Percentiles rank a stretch among this genome's conserved stretches.
Conservation (phyloP, 2,888 invertebrate genomes). For the Pycnomerus fuliginosus region DNA sequence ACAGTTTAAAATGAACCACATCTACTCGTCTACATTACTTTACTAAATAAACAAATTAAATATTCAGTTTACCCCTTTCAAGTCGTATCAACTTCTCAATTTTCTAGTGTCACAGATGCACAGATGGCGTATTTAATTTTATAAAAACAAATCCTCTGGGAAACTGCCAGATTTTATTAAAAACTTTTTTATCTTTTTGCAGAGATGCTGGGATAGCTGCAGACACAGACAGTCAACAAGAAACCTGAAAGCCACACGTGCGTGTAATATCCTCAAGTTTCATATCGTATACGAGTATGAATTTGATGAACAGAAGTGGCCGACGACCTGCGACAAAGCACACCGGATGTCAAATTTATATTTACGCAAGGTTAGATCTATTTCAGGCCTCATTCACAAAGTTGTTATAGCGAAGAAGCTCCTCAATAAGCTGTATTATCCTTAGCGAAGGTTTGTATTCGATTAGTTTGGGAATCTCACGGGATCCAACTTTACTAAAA, state of each 20-base stretch:
- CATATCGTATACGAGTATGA: conserved; percentile 15
- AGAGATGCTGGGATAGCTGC: conserved; percentile 1
- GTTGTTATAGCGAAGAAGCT: conserved; percentile 13
- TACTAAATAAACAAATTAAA: no score
- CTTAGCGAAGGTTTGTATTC: conserved; percentile 16
- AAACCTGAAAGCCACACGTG: conserved; percentile 19
- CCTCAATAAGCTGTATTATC: conserved; percentile 15
- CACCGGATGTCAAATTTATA: conserved; percentile 19
- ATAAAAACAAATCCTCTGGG: no score
- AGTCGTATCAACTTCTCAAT: no score
- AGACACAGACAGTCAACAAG: no score
- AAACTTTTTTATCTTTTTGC: conserved; percentile 14
- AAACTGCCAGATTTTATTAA: conserved; percentile 17
- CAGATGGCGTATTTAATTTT: no score
- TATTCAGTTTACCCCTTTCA: no score
- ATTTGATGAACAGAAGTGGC: conserved; percentile 18
- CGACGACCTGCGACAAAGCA: conserved; percentile 21
- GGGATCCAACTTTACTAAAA: conserved; percentile 11
- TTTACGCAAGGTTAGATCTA: conserved; percentile 9
- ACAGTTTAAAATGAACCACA: no score
- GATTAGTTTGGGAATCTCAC: conserved; percentile 11
- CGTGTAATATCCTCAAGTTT: conserved; percentile 20
- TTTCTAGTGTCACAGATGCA: no score
- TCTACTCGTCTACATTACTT: no score
- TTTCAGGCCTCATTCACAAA: conserved; percentile 13